Conservation (phyloP, 2,888 invertebrate genomes). For the Drosophila lutescens region DNA sequence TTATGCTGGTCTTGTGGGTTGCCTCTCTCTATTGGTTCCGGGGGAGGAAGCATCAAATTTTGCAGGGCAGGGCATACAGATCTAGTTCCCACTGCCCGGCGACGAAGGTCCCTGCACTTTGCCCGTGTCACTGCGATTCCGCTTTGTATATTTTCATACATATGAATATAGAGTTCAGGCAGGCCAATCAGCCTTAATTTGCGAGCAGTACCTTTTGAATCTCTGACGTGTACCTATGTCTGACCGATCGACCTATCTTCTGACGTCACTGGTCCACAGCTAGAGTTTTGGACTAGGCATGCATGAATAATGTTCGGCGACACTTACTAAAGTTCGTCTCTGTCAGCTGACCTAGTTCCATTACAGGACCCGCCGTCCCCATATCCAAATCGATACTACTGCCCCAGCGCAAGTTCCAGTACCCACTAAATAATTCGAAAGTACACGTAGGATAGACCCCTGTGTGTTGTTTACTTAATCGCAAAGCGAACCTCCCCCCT, state of each 20-base stretch:
- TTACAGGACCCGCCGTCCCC: slow-evolving; percentile 18
- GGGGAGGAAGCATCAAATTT: slow-evolving; percentile 25
- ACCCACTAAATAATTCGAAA: slow-evolving; percentile 12
- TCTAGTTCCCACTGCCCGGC: background rate
- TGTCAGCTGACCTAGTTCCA: slow-evolving; percentile 42
- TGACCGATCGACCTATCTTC: slow-evolving; percentile 25
- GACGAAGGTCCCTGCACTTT: slow-evolving; percentile 39
- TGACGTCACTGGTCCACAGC: slow-evolving; percentile 37
- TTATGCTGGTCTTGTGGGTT: slow-evolving; percentile 36
- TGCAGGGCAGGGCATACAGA: background rate
- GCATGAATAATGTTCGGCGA: background rate
- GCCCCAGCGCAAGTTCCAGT: background rate
- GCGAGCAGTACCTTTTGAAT: slow-evolving; percentile 8
- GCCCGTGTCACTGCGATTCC: slow-evolving; percentile 27
- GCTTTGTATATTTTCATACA: background rate
- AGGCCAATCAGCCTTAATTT: slow-evolving; percentile 11
- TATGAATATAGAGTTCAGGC: slow-evolving; percentile 12
- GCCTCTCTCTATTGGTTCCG: background rate
- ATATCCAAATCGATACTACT: slow-evolving; percentile 54
- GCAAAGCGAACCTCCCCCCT: slow-evolving; percentile 1
- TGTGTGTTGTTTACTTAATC: slow-evolving; percentile 7
- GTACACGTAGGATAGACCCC: slow-evolving; percentile 26
- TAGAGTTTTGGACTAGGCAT: slow-evolving; percentile 1
- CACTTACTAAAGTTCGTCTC: background rate
- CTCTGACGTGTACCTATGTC: slow-evolving; percentile 58